Base-by-base conservation (phyloP, 2,797 vertebrate genomes). In the Podarcis siculus region DNA sequence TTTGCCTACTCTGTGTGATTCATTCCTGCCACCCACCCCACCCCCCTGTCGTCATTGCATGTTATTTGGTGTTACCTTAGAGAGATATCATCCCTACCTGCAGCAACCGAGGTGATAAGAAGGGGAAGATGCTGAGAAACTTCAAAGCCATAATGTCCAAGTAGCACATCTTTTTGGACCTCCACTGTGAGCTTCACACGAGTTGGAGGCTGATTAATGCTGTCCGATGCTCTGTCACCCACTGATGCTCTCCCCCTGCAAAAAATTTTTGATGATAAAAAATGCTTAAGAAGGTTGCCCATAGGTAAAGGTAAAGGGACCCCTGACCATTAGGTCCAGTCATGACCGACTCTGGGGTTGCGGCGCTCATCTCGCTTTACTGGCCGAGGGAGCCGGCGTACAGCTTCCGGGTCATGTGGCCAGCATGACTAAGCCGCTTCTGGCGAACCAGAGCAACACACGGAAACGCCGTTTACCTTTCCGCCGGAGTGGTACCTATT, bases 111-210 rank as follows among this genome's bases (percentile, higher is more conserved):
- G 39, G 98, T 97, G 87, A 99, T 97, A 5, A 98, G 97, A 82
- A 98, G 97, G n/a, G 98, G 98, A 39, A 93, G 96, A 86, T 96
- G 94, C 4, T 96, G 95, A 2, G 98, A 98, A 89, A 99, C 94
- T 30, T 97, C 97, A 93, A 99, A 98, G 90, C 99, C 98, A 0
- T 98, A 98, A 91, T 98, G 97, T 92, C 96, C 97, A 91, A 98
- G 97, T 15, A 96, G 89, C 0, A 94, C 90, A 89, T 99, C 98
- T 89, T 96, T 97, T 66, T 97, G 97, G 85, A 99, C 96, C 81
- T 98, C 98, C 72, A 99, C 84, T 0, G 96, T 98, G 80, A 98
- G 96, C 42, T 97, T 98, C 91, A 98, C 96, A 0, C 95, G 96
- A 76, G 96, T 97, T 87, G 96, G 95, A 37, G 95, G 95, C 93